phyloP scores from a whole-genome alignment of 2,113 vertebrate species.

The Rhinoptilus africanus region DNA sequence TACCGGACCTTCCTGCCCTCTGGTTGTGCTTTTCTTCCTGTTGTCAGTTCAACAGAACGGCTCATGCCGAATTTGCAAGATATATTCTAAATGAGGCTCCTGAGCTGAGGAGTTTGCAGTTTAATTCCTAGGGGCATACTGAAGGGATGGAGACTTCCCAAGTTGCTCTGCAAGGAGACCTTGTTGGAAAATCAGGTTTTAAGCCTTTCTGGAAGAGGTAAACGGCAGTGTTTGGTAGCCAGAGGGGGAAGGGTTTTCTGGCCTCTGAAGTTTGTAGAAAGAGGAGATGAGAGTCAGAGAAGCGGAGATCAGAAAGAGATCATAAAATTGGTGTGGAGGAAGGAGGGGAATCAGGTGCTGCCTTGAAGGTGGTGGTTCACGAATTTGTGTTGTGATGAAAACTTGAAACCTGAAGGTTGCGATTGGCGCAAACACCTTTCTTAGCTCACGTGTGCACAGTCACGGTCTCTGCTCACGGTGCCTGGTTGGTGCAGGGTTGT shows the following conservation, averaged over 20 bases:
- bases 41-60: background rate
- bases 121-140: background rate
- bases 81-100: background rate
- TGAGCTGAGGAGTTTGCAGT: background rate
- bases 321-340: background rate
- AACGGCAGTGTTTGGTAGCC: background rate
- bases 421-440: background rate
- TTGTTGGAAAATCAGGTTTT: background rate
- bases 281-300: background rate
- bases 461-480: background rate
- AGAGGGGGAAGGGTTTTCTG: background rate
- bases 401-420: background rate
- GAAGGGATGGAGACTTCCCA: background rate
- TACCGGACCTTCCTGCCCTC: background rate
- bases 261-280: background rate
- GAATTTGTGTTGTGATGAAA: background rate
- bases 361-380: background rate
- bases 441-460: accelerated
- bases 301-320: background rate
- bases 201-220: background rate
- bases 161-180: background rate
- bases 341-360: background rate
- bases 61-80: background rate
- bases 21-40: background rate
- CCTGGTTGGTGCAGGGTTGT: background rate